phyloP scores from a whole-genome alignment of 2,797 vertebrate species.

The Pantherophis alleghaniensis region DNA sequence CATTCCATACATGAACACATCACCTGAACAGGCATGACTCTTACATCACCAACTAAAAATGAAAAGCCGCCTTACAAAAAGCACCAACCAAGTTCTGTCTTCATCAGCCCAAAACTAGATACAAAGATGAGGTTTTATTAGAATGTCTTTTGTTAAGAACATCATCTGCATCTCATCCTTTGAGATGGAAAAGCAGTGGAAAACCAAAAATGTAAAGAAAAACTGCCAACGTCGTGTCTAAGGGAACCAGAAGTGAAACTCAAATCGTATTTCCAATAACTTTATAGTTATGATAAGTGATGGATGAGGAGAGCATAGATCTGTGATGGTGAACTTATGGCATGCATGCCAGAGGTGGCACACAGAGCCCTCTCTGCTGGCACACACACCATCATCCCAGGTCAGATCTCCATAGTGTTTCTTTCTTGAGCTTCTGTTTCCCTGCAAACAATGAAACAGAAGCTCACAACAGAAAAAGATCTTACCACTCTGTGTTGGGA shows the following conservation, averaged over 20 bases:
- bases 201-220: background rate
- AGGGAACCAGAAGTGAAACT: background rate
- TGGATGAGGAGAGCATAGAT: background rate
- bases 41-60: background rate
- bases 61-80: background rate
- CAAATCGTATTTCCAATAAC: background rate
- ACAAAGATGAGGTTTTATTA: background rate
- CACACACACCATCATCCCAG: too few relatives aligned
- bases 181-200: background rate
- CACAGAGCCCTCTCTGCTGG: too few relatives aligned
- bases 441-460: too few relatives aligned
- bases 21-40: background rate
- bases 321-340: too few relatives aligned
- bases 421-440: too few relatives aligned
- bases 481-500: too few relatives aligned
- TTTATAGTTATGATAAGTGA: background rate
- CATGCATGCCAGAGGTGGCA: too few relatives aligned
- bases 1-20: background rate
- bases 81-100: background rate
- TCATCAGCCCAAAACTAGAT: background rate
- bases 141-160: background rate
- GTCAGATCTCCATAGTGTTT: too few relatives aligned
- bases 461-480: too few relatives aligned
- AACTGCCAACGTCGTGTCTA: background rate
- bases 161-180: background rate